phyloP scores from a whole-genome alignment of 2,797 vertebrate genomes.

The Zonotrichia albicollis region DNA sequence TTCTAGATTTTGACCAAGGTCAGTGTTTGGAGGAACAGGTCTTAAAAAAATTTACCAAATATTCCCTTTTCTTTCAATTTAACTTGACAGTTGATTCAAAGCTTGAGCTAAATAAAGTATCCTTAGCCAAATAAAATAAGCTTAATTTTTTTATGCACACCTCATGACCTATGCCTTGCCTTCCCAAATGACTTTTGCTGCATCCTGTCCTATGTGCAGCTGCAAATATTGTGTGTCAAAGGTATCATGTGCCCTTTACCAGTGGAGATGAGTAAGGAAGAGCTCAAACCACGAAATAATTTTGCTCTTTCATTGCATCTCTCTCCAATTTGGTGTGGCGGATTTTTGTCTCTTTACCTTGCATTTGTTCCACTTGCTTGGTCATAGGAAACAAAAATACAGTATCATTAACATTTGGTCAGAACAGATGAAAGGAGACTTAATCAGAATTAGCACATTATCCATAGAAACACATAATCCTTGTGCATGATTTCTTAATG shows the following conservation, averaged over 20 bases:
- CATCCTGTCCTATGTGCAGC: neutral
- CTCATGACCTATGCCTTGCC: neutral
- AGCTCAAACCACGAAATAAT: neutral
- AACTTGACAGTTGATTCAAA: neutral
- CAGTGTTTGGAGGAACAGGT: neutral
- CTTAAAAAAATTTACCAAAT: neutral
- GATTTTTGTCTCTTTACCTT: neutral
- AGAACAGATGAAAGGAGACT: neutral
- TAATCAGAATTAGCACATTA: neutral
- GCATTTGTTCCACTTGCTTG: neutral
- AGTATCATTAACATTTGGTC: neutral
- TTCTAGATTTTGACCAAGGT: neutral
- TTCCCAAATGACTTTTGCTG: neutral
- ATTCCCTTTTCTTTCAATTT: neutral
- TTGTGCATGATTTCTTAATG: neutral
- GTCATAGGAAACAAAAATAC: neutral
- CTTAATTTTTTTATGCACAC: neutral
- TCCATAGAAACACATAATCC: neutral
- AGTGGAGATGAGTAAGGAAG: neutral
- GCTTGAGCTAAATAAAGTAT: neutral
- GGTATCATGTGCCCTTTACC: neutral
- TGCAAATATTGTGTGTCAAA: neutral
- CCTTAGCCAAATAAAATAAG: neutral
- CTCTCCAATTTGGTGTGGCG: rapidly evolving
- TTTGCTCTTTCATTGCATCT: neutral